Evolutionary conservation across 2,113 vertebrate species (phyloP).

Genomic region (Lasiurus cinereus): DNA sequence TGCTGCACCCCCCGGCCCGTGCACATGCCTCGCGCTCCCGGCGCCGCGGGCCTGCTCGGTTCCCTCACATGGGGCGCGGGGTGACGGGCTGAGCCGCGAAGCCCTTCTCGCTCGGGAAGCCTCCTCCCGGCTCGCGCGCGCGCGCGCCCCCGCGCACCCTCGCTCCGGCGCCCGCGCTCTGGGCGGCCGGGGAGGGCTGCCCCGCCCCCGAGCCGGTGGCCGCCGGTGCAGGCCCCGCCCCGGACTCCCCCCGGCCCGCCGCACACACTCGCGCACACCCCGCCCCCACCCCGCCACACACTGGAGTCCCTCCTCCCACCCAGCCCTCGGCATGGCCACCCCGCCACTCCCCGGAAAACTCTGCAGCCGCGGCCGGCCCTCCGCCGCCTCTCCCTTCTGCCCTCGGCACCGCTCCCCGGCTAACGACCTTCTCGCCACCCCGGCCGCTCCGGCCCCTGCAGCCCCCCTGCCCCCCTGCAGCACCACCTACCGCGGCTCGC

Average conservation of each 20-base stretch:
- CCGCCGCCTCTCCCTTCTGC: neutral
- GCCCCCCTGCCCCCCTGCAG: neutral
- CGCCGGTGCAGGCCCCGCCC: conserved; percentile 59
- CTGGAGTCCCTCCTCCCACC: neutral
- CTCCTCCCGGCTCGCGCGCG: conserved; percentile 53
- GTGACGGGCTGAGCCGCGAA: conserved; percentile 66
- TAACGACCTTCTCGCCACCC: neutral
- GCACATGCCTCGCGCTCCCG: conserved; percentile 86
- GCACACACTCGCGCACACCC: neutral
- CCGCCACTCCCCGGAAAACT: conserved; percentile 45
- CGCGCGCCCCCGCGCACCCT: conserved; percentile 61
- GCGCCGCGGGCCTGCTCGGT: conserved; percentile 78
- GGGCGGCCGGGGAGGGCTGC: neutral
- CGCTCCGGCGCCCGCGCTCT: conserved; percentile 7
- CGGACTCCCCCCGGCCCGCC: neutral
- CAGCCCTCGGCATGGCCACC: conserved; percentile 20
- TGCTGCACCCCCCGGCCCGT: conserved; percentile 80
- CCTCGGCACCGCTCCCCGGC: neutral
- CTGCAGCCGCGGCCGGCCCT: conserved; percentile 13
- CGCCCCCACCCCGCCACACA: conserved; percentile 40
- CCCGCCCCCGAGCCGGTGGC: conserved; percentile 21
- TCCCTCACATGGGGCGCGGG: conserved; percentile 78
- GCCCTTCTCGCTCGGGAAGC: conserved; percentile 52
- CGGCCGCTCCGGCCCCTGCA: neutral
- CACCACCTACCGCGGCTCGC: conserved; percentile 35